Evolutionary conservation across 2,888 invertebrate genomes (phyloP).

Genomic region (Agelastica alni): DNA sequence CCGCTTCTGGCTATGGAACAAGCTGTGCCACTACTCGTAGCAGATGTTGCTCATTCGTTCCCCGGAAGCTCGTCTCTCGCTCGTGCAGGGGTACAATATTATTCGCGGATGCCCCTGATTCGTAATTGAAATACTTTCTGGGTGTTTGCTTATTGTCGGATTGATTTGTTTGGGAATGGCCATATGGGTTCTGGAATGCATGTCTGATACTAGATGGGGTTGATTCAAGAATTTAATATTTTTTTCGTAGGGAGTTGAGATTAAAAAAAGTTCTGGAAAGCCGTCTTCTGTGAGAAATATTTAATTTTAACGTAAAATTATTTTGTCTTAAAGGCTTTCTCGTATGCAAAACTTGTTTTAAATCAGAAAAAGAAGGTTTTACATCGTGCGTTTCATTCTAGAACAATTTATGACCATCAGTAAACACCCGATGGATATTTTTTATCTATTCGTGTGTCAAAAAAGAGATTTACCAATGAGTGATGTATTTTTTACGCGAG

Average conservation of each 20-base stretch:
- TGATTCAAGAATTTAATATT: too few species aligned
- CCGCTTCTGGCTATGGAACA: constrained; percentile 33
- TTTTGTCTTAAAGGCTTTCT: too few species aligned
- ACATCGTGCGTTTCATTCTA: too few species aligned
- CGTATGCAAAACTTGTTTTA: too few species aligned
- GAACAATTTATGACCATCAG: not conserved
- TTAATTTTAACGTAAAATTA: too few species aligned
- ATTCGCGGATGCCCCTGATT: constrained; percentile 46
- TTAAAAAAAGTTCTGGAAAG: too few species aligned
- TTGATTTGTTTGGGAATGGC: constrained; percentile 37
- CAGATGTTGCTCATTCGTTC: constrained; percentile 46
- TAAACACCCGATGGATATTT: not conserved
- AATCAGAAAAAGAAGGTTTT: too few species aligned
- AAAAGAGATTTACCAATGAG: not conserved
- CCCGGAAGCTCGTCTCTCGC: constrained; percentile 36
- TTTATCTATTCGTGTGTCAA: not conserved
- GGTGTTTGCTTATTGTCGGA: constrained; percentile 47
- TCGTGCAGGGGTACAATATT: constrained; percentile 48
- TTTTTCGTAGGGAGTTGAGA: too few species aligned
- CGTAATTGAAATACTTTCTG: constrained; percentile 51
- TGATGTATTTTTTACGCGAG: constrained; percentile 3
- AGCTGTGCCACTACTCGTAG: constrained; percentile 43
- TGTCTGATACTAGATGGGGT: too few species aligned
- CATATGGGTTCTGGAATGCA: constrained; percentile 17
- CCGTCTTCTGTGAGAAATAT: too few species aligned